These are phyloP conservation scores for Callimorpha dominula DNA, from an alignment of 2,888 invertebrate species.

Conservation along the genomic window DNA sequence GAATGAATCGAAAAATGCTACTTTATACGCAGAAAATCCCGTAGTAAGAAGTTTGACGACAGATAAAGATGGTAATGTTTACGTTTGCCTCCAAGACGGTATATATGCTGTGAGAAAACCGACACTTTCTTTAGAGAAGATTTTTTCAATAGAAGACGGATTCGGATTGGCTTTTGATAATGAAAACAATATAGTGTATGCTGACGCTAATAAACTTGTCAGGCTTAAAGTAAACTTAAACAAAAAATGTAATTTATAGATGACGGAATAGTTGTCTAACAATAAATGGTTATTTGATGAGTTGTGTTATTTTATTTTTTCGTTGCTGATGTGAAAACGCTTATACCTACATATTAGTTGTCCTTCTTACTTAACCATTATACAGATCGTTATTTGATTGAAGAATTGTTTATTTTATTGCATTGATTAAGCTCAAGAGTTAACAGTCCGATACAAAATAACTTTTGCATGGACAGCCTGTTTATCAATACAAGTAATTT, in stretches of 20 bases:
- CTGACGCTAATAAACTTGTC: slow-evolving; percentile 61
- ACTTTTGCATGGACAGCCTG: too few species aligned
- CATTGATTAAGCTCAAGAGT: too few species aligned
- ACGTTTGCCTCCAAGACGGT: slow-evolving; percentile 66
- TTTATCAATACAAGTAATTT: too few species aligned
- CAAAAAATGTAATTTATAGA: slow-evolving; percentile 51
- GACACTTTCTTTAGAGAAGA: slow-evolving; percentile 53
- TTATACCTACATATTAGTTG: not conserved
- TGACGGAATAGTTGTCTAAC: not conserved
- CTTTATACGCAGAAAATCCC: slow-evolving; percentile 51
- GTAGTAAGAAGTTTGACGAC: slow-evolving; percentile 63
- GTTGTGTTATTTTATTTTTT: not conserved
- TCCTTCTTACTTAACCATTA: not conserved
- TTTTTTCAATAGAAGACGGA: slow-evolving; percentile 63
- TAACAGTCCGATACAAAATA: too few species aligned
- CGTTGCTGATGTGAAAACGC: not conserved
- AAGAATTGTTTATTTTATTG: too few species aligned
- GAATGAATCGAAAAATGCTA: slow-evolving; percentile 65
- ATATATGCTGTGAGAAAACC: slow-evolving; percentile 65
- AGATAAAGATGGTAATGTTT: slow-evolving; percentile 65
- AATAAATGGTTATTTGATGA: slow-evolving; percentile 4
- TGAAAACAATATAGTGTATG: slow-evolving; percentile 71
- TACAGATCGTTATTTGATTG: too few species aligned
- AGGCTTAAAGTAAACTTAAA: slow-evolving; percentile 55
- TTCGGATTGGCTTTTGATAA: slow-evolving; percentile 76